Evolutionary conservation across 2,888 invertebrate genomes (phyloP).

Genomic region (Myopa testacea): DNA sequence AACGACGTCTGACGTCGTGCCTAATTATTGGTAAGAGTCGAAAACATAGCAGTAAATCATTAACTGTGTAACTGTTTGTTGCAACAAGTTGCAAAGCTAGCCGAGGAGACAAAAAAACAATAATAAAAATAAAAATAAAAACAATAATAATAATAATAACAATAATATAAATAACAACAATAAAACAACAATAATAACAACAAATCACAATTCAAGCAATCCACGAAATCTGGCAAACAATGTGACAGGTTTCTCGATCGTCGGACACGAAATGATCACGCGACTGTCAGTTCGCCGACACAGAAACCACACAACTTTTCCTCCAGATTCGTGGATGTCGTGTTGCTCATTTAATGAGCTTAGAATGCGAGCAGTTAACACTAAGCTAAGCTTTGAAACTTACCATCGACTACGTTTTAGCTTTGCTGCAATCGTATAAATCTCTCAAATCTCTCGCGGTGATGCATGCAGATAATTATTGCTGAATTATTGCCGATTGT

Average conservation of each 20-base stretch:
- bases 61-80: constrained; percentile 17
- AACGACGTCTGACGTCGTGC: constrained; percentile 5
- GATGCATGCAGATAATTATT: constrained; percentile 28
- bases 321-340: neutral
- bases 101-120: neutral
- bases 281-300: constrained; percentile 29
- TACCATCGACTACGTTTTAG: neutral
- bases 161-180: neutral
- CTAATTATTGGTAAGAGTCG: constrained; percentile 30
- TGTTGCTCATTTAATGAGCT: constrained; percentile 15
- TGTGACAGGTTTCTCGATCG: constrained; percentile 38
- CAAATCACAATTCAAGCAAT: constrained; percentile 16
- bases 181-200: neutral
- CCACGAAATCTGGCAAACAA: constrained; percentile 33
- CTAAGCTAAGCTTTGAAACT: neutral
- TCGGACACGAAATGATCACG: constrained; percentile 35
- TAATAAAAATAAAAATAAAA: neutral
- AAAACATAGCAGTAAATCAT: neutral
- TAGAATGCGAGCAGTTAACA: constrained; percentile 15
- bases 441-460: neutral
- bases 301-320: neutral
- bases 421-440: neutral
- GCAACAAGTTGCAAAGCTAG: neutral
- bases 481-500: constrained; percentile 19
- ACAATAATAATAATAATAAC: neutral